These are phyloP conservation scores for Pristionchus pacificus DNA, from an alignment of 1,140 invertebrate species.

Conservation along the genomic window DNA sequence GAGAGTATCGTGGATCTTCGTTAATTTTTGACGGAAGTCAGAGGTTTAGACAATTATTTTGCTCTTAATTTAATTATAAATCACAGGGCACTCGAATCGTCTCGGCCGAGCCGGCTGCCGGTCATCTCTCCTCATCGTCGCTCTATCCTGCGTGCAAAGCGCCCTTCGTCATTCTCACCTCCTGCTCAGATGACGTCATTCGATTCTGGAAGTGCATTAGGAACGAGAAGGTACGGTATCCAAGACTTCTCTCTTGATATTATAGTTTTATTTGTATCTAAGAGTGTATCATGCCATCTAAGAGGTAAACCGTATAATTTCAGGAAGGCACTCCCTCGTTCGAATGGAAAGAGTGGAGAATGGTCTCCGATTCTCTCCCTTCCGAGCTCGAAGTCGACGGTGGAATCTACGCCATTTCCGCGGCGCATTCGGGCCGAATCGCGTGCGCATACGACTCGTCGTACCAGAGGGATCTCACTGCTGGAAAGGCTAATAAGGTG, in stretches of 20 bases:
- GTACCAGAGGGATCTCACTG: conserved; percentile 31
- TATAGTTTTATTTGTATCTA: no score
- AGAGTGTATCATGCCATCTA: not conserved
- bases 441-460: conserved; percentile 85
- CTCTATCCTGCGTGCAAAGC: conserved; percentile 96
- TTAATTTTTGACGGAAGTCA: no score
- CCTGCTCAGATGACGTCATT: conserved; percentile 79
- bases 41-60: no score
- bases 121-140: conserved; percentile 92
- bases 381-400: conserved; percentile 52
- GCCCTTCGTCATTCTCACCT: conserved; percentile 85
- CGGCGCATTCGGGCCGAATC: conserved; percentile 90
- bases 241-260: no score
- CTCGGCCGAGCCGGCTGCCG: conserved; percentile 79
- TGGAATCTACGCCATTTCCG: conserved; percentile 58
- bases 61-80: no score
- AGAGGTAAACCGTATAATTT: conserved; percentile 1
- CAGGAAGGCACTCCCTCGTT: conserved; percentile 27
- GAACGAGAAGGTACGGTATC: not conserved
- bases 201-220: conserved; percentile 58
- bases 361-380: conserved; percentile 48
- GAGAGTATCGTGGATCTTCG: no score
- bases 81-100: no score
- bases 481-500: conserved; percentile 15
- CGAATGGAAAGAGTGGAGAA: conserved; percentile 53